Evolutionary conservation across 2,113 vertebrate genomes (phyloP).

Genomic region (Microcebus jonahi): DNA sequence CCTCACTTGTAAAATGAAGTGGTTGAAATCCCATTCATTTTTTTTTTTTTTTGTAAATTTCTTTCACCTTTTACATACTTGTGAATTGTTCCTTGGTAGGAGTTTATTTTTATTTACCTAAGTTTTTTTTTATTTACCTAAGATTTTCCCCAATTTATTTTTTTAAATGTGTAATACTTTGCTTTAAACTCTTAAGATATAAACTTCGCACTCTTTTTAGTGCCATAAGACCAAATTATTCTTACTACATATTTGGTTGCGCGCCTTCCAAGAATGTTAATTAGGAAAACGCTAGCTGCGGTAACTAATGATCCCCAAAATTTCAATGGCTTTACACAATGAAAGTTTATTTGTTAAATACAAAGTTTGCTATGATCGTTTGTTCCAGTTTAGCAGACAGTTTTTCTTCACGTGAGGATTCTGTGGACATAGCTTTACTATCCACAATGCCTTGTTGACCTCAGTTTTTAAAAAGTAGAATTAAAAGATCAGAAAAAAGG

Average conservation of each 20-base stretch:
- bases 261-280: neutral
- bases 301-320: neutral
- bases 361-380: neutral
- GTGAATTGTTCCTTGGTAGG: neutral
- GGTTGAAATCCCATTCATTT: neutral
- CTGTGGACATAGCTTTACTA: neutral
- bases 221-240: neutral
- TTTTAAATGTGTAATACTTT: neutral
- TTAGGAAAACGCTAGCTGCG: neutral
- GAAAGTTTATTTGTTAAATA: neutral
- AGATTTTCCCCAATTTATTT: neutral
- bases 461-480: neutral
- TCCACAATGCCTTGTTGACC: neutral
- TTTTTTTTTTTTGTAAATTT: neutral
- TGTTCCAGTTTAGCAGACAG: neutral
- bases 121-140: too few species aligned
- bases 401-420: neutral
- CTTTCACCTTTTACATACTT: neutral
- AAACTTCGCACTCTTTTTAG: neutral
- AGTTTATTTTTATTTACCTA: neutral
- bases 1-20: neutral
- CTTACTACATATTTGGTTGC: neutral
- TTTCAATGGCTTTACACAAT: neutral
- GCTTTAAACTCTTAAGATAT: neutral
- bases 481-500: neutral